Conservation (phyloP, 2,797 vertebrate genomes). For the Vespertilio murinus region DNA sequence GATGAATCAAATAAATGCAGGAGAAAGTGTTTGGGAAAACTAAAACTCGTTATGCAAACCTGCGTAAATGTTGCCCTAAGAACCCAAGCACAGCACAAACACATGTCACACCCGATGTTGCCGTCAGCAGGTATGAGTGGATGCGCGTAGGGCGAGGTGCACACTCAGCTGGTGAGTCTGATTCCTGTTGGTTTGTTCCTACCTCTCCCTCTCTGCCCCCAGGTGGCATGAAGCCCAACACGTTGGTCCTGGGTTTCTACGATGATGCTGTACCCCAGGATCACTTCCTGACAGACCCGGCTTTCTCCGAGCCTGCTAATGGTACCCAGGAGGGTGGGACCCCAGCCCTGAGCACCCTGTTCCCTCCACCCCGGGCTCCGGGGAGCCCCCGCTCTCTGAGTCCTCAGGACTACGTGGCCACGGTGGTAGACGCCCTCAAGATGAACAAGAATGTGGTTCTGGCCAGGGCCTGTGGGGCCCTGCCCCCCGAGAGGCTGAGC, state of each 20-base stretch:
- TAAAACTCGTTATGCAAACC: slow-evolving; percentile 30
- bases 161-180: neutral
- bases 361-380: slow-evolving; percentile 88
- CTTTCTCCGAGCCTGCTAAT: slow-evolving; percentile 83
- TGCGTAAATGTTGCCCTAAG: neutral
- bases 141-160: neutral
- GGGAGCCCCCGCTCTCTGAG: slow-evolving; percentile 88
- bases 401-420: slow-evolving; percentile 91
- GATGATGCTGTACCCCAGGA: slow-evolving; percentile 91
- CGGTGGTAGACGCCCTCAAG: slow-evolving; percentile 92
- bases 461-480: slow-evolving; percentile 89
- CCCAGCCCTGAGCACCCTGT: slow-evolving; percentile 91
- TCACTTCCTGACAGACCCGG: slow-evolving; percentile 91
- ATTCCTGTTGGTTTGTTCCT: slow-evolving; percentile 23
- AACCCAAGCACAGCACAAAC: neutral
- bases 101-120: neutral
- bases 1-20: slow-evolving; percentile 22
- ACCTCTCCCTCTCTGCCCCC: neutral
- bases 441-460: slow-evolving; percentile 96
- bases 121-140: neutral
- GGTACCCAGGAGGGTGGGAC: slow-evolving; percentile 84
- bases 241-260: slow-evolving; percentile 92
- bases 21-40: slow-evolving; percentile 18
- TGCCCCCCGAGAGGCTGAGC: slow-evolving; percentile 84
- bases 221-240: slow-evolving; percentile 98